A percentile compares a stretch with the other conserved stretches of the same genome.
Evolutionary conservation across 2,888 invertebrate genomes (phyloP).

Genomic region (Myopa tessellatipennis): DNA sequence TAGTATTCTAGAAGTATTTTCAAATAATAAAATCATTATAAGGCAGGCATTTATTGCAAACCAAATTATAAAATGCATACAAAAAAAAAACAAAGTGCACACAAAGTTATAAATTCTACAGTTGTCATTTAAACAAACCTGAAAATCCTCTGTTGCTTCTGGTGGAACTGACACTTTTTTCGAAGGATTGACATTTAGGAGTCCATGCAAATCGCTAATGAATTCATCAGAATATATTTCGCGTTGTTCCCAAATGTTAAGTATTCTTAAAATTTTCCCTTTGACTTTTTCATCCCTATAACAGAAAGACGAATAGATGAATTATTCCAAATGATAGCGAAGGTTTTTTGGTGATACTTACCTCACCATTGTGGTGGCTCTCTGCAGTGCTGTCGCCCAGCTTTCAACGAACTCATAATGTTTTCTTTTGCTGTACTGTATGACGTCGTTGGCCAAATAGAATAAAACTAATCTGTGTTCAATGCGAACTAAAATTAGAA

Average conservation of each 20-base stretch:
- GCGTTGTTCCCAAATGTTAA: conserved; percentile 96
- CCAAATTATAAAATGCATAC: too few species aligned
- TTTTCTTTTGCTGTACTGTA: conserved; percentile 95
- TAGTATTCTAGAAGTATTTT: conserved; percentile 71
- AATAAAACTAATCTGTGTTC: conserved; percentile 91
- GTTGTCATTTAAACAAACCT: conserved; percentile 48
- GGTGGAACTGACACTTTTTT: conserved; percentile 58
- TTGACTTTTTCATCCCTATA: conserved; percentile 89
- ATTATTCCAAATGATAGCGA: background rate
- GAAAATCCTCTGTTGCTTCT: conserved; percentile 63
- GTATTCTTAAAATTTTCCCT: conserved; percentile 86
- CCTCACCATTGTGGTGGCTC: conserved; percentile 90
- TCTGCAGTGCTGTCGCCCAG: conserved; percentile 92
- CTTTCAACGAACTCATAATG: conserved; percentile 91
- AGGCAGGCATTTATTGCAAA: too few species aligned
- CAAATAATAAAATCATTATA: conserved; percentile 28
- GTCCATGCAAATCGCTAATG: conserved; percentile 84
- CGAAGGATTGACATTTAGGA: conserved; percentile 82
- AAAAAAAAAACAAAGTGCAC: background rate
- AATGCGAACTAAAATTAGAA: conserved; percentile 74
- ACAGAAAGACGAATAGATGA: background rate
- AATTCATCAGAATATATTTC: conserved; percentile 91
- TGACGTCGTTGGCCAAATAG: conserved; percentile 96
- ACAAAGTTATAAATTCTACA: background rate
- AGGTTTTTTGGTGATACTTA: conserved; percentile 57